Conservation (phyloP, 2,113 vertebrate species). For the Nymphicus hollandicus region DNA sequence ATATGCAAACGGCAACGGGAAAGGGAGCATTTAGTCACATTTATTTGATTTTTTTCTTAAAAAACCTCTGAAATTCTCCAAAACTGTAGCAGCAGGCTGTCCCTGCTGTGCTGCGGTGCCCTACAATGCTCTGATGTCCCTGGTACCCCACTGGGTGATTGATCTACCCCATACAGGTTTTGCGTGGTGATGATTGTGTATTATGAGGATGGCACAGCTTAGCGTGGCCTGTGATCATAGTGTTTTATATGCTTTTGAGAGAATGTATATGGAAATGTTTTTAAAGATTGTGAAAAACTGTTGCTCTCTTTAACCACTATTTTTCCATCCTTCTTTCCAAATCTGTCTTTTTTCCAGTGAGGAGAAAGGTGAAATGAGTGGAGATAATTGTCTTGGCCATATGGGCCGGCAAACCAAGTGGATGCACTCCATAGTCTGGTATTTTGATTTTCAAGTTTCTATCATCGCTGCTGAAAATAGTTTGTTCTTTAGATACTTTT, state of each 20-base stretch:
- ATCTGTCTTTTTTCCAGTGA: neutral
- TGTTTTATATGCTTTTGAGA: neutral
- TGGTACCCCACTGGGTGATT: neutral
- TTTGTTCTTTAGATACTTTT: neutral
- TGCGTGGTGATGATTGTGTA: neutral
- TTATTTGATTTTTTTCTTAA: neutral
- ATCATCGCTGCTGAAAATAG: neutral
- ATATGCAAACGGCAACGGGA: neutral
- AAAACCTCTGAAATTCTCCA: neutral
- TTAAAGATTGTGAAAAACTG: neutral
- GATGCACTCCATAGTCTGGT: neutral
- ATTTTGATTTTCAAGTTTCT: neutral
- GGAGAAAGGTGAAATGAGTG: neutral
- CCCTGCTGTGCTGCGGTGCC: neutral
- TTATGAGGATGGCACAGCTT: neutral
- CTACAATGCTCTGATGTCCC: neutral
- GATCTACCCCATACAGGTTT: neutral
- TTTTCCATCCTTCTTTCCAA: neutral
- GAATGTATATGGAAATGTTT: neutral
- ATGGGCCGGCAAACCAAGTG: neutral
- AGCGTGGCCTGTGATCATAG: neutral
- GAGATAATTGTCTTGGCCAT: neutral
- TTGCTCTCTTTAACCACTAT: neutral
- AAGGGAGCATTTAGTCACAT: neutral
- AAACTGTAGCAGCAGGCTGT: neutral